Evolutionary conservation across 2,888 invertebrate species (phyloP), one percentile per base, ranked within the genome.

Genomic region (Cosmorhoe ocellata): DNA sequence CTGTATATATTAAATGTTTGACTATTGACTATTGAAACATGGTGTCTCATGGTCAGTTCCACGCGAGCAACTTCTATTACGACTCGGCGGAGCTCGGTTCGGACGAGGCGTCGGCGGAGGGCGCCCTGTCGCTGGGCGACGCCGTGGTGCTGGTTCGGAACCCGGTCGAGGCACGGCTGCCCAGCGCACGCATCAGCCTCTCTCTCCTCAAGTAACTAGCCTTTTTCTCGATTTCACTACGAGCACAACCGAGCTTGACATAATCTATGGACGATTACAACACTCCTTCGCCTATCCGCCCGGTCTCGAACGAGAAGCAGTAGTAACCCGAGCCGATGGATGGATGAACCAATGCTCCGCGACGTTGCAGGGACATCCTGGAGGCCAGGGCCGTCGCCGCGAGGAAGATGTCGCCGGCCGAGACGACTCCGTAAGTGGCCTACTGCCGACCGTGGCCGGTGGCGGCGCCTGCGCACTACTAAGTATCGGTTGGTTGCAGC

Each of bases 91-190:
- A 18, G 9, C 24, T 2, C 0, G 59, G 55, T 0, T 10, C 18
- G 3, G 22, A 27, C 0, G 7, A 10, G 33, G 7, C 2, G 0
- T n/a, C 33, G 1, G 31, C 46, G 0, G 18, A 18, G 18, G n/a
- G n/a, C n/a, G n/a, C n/a, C n/a, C n/a, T n/a, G n/a, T n/a, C n/a
- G n/a, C n/a, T n/a, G n/a, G n/a, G n/a, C n/a, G n/a, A 71, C 1
- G 63, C 65, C 0, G 58, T 84, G 1, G 52, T 84, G 4, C 50
- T 70, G 0, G 67, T 85, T 3, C 51, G 55, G 42, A 85, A 85
- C 59, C 83, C 84, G 0, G 79, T 83, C 5, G 84, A 85, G 56
- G 75, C 85, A 0, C 67, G 75, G 1, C 71, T 84, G 37, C 85
- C 84, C 0, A 73, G 77, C 22, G 69, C 74, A 0, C 62, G 63